Base-by-base conservation (phyloP, 2,888 invertebrate species). In the Andricus curvator region DNA sequence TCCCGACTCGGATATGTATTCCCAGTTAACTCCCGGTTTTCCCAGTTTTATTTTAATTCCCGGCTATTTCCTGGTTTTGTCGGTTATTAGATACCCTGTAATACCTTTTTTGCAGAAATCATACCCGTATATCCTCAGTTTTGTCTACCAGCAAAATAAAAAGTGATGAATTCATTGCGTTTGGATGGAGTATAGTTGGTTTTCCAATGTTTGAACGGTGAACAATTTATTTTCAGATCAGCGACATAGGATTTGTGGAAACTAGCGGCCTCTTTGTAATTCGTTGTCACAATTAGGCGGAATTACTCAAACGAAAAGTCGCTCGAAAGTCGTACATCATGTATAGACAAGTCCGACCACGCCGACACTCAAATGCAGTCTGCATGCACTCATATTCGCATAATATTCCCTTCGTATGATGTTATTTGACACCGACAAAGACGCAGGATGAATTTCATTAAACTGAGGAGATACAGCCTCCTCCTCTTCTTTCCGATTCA, bases 201-300 rank as follows among this genome's bases (percentile, higher is more conserved):
- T 70, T 70, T 48, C 51, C 29, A 20, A 70, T 51, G 20, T 29
- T 48, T 29, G 20, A 51, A 51, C 20, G 17, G 29, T 70, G 20
- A 51, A 62, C 4, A 62, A 25, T 62, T 70, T 51, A 70, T 51
- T 70, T 51, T 11, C 70, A 70, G 33, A 70, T 70, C 33, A 70
- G 11, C 20, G 51, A 51, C 29, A 70, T 70, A 70, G 29, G 4
- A 70, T 70, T 51, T 29, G 20, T 70, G 78, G 70, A 78, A 67
- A 66, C 51, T n/a, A 82, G 86, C 86, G 82, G 83, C 86, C 84
- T 87, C 86, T 89, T 87, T 88, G 86, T 88, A 86, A 86, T 87
- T 85, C 84, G 78, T 84, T 33, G 80, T 86, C 85, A 76, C 86
- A 90, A 91, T 89, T 85, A 91, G 88, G 90, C 90, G 90, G 90